Base-by-base conservation (phyloP, 2,888 invertebrate species). In the Cantharis nigra region DNA sequence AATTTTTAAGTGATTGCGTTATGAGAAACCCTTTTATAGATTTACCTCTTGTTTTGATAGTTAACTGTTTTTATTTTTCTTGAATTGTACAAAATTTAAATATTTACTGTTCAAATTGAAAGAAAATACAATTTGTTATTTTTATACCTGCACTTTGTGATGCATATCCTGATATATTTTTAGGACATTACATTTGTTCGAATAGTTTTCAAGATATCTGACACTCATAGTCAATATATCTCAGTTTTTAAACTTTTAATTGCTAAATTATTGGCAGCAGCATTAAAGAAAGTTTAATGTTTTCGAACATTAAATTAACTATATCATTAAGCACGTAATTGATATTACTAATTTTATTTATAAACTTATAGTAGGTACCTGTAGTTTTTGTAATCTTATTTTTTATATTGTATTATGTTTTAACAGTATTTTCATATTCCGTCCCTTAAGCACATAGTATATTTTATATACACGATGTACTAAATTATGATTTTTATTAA, bases 391-490 rank as follows among this genome's bases (percentile, higher is more conserved):
- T 67, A 67, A 23, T 67, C 26, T 64, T 64, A 20, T 64, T 67
- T 67, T 67, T 67, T 67, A 18, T 23, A 20, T 9, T 7, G 18
- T 18, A 18, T 65, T 65, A 65, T 65, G 28, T 18, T 65, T 67
- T 67, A 67, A 67, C 65, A 67, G 65, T 67, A 67, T 67, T 67
- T 67, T 67, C 20, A 13, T 11, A 67, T 67, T 67, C 65, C 65
- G 65, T 67, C 65, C 65, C 20, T n/a, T 13, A 33, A 23, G 65
- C 65, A 67, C 65, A 23, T n/a, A 64, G 64, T 72, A 16, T 26
- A 18, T 23, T 64, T 26, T 16, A 72, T 23, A 26, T 26, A 71
- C 49, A 16, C 26, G 3, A 64, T 70, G 30, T 70, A 70, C 49
- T 20, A 33, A 49, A 20, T 70, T 14, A 18, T 70, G 33, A 33